Base-by-base conservation (phyloP, 2,888 invertebrate species). In the Tetranychus truncatus region DNA sequence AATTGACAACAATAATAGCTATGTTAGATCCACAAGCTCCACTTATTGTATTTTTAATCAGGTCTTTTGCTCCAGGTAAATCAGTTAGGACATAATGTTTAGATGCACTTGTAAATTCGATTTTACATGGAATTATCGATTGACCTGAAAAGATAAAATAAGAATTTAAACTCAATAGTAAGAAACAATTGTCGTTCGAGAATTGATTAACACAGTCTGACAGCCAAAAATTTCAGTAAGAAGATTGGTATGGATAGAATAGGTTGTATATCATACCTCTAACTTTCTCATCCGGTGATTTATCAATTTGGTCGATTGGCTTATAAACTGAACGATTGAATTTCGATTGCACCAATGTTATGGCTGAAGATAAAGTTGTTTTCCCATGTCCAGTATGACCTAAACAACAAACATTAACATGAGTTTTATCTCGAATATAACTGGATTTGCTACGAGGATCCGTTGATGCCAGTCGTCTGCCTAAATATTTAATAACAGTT, bases 311-410 rank as follows among this genome's bases (percentile, higher is more conserved):
- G 8, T 24, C 20, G 34, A 20, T 8, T 8, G 20, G 11, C 8
- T 69, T 69, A 20, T 24, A 69, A 24, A 69, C 21, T 11, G 69
- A 5, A 24, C 34, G 21, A 4, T 69, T 69, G 0, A 11, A 24
- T 69, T 69, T 20, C 20, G 69, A 69, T 21, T 69, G 69, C 0
- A 69, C 20, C 15, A 69, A 69, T 1, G 69, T 20, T 11, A 69
- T 69, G 0, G 69, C 69, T 8, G 69, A 69, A 11, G 69, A 20
- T 20, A 69, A 21, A 11, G 69, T 20, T 69, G 69, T 69, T 15
- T 69, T 69, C 4, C 69, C 69, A 69, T 69, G 69, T 69, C 34
- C 21, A 69, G 11, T 20, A 20, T 69, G 21, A 21, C 69, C 69
- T 1, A 69, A 69, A 11, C 20, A 24, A 24, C 69, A 69, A 20